phyloP scores from a whole-genome alignment of 2,113 vertebrate genomes.

The Lethenteron camtschaticum region DNA sequence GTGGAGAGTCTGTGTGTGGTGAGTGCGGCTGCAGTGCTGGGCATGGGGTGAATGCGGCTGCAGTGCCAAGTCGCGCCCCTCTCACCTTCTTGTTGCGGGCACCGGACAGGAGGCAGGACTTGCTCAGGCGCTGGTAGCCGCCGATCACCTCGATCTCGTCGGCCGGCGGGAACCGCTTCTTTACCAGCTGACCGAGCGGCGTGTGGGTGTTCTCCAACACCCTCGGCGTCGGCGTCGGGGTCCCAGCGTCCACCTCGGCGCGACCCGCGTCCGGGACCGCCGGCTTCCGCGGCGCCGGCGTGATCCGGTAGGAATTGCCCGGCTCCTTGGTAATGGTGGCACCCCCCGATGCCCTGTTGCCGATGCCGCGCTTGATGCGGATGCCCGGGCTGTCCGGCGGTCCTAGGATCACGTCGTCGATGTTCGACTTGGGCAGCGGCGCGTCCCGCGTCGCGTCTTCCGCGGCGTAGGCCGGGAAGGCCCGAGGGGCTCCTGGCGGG shows the following conservation, averaged over 20 bases:
- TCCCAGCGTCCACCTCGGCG: background rate
- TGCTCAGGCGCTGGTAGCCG: constrained; percentile 45
- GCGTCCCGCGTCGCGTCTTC: background rate
- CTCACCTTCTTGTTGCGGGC: constrained; percentile 42
- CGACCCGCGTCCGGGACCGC: too few species aligned
- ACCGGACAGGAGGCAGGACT: constrained; percentile 45
- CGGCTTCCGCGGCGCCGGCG: too few species aligned
- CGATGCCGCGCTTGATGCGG: constrained; percentile 8
- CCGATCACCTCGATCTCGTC: constrained; percentile 70
- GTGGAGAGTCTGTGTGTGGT: too few species aligned
- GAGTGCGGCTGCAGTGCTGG: too few species aligned
- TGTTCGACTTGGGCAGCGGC: too few species aligned
- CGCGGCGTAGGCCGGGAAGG: background rate
- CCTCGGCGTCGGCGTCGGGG: background rate
- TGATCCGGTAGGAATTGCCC: too few species aligned
- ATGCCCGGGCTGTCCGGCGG: background rate
- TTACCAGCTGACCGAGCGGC: constrained; percentile 10
- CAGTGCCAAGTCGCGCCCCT: background rate
- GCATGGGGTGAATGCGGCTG: too few species aligned
- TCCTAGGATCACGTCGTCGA: too few species aligned
- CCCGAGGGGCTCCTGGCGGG: too few species aligned
- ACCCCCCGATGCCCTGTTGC: background rate
- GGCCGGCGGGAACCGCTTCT: constrained; percentile 49
- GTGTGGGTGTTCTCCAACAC: too few species aligned
- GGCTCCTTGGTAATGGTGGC: background rate